A percentile compares a stretch with the other conserved stretches of the same genome.
Conservation (phyloP, 2,888 invertebrate genomes). For the Dolomedes plantarius region DNA sequence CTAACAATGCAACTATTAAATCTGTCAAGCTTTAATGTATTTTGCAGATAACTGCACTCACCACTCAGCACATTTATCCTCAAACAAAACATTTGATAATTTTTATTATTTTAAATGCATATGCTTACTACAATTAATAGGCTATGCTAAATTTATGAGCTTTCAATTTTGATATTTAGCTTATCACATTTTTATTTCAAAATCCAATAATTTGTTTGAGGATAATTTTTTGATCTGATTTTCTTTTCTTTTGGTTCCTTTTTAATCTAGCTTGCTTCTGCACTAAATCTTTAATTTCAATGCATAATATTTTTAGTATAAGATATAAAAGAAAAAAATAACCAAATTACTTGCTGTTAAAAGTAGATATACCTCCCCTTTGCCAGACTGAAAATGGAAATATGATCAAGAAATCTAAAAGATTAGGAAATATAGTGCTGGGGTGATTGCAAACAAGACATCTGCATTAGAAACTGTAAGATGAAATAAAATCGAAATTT, state of each 20-base stretch:
- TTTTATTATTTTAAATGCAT: background rate
- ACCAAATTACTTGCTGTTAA: too few species aligned
- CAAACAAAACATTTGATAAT: constrained; percentile 34
- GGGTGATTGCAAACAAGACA: constrained; percentile 41
- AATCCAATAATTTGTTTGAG: constrained; percentile 28
- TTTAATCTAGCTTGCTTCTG: constrained; percentile 62
- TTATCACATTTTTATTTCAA: background rate
- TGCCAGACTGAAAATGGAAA: too few species aligned
- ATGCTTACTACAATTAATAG: too few species aligned
- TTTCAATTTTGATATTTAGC: background rate
- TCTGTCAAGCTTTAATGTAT: constrained; percentile 45
- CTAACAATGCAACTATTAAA: constrained; percentile 47
- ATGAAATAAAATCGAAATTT: constrained; percentile 17
- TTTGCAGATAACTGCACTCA: constrained; percentile 66
- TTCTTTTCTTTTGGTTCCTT: constrained; percentile 31
- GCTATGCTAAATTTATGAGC: too few species aligned
- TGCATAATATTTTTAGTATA: too few species aligned
- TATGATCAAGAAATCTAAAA: background rate
- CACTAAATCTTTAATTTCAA: constrained; percentile 21
- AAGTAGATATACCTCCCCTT: too few species aligned
- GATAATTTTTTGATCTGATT: constrained; percentile 18
- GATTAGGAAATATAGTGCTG: constrained; percentile 33
- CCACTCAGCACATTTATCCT: constrained; percentile 64
- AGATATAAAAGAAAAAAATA: too few species aligned
- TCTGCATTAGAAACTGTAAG: constrained; percentile 24